phyloP scores from a whole-genome alignment of 1,140 invertebrate genomes.

The Adelges cooleyi region DNA sequence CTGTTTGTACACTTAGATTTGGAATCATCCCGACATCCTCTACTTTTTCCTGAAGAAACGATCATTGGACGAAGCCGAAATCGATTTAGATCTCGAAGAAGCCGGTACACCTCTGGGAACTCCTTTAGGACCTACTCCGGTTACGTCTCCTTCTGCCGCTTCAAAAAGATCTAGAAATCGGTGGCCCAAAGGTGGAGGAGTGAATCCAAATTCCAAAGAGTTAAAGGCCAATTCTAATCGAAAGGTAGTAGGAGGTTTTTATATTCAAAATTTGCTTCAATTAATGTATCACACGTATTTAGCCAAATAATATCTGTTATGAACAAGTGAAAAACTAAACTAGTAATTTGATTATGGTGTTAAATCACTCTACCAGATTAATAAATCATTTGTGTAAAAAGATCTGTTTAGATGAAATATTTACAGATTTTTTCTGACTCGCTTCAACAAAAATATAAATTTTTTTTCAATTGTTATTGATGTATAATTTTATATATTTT shows the following conservation, averaged over 20 bases:
- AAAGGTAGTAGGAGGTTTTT: too few species aligned
- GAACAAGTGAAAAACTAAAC: too few species aligned
- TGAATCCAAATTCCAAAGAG: slow-evolving; percentile 19
- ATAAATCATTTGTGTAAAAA: too few species aligned
- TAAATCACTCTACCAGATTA: too few species aligned
- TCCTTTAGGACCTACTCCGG: slow-evolving; percentile 34
- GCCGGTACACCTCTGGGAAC: slow-evolving; percentile 34
- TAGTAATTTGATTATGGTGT: too few species aligned
- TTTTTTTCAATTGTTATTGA: not conserved
- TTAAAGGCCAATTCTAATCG: slow-evolving; percentile 24
- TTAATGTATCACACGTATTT: too few species aligned
- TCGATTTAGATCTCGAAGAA: slow-evolving; percentile 73
- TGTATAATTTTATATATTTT: not conserved
- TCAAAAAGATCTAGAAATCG: slow-evolving; percentile 35
- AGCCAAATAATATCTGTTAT: too few species aligned
- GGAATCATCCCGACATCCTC: slow-evolving; percentile 97
- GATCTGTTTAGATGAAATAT: too few species aligned
- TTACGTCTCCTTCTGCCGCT: slow-evolving; percentile 23
- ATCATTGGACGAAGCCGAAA: slow-evolving; percentile 56
- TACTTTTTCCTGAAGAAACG: slow-evolving; percentile 82
- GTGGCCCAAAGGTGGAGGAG: slow-evolving; percentile 39
- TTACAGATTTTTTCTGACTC: too few species aligned
- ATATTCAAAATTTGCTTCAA: too few species aligned
- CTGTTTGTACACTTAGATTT: slow-evolving; percentile 54
- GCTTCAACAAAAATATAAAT: too few species aligned